phyloP scores from a whole-genome alignment of 2,113 vertebrate species.

The Xyliphius kryptos region DNA sequence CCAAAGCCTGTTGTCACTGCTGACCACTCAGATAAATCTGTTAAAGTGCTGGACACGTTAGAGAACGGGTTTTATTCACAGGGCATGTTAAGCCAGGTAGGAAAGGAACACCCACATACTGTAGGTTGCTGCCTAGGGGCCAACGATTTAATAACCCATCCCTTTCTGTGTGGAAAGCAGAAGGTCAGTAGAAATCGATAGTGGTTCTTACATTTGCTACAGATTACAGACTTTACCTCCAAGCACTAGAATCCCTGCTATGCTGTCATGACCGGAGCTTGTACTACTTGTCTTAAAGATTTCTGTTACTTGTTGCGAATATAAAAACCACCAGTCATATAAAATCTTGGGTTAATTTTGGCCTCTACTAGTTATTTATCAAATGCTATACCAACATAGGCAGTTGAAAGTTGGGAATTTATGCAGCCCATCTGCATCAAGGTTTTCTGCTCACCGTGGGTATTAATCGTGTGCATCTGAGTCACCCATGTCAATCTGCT shows the following conservation, averaged over 20 bases:
- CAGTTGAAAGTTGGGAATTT: not conserved
- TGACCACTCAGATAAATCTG: not conserved
- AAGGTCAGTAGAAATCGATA: not conserved
- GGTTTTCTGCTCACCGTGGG: not conserved
- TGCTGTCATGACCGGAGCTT: not conserved
- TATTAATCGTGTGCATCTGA: too few relatives aligned
- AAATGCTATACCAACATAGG: not conserved
- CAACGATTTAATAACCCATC: not conserved
- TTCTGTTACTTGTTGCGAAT: not conserved
- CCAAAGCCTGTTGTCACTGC: not conserved
- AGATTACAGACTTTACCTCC: not conserved
- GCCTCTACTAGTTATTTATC: not conserved
- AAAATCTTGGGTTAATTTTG: not conserved
- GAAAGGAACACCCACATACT: not conserved
- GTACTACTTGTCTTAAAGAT: not conserved
- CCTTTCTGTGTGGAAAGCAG: not conserved
- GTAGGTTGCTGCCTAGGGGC: not conserved
- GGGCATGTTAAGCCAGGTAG: not conserved
- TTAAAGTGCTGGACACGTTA: not conserved
- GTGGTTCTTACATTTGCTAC: not conserved
- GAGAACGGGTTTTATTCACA: not conserved
- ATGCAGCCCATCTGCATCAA: not conserved
- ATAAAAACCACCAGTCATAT: not conserved
- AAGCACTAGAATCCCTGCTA: not conserved
- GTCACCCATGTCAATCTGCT: too few relatives aligned